These are phyloP conservation scores for Lampris megalopsis DNA, from an alignment of 2,113 vertebrate species.

Conservation along the genomic window DNA sequence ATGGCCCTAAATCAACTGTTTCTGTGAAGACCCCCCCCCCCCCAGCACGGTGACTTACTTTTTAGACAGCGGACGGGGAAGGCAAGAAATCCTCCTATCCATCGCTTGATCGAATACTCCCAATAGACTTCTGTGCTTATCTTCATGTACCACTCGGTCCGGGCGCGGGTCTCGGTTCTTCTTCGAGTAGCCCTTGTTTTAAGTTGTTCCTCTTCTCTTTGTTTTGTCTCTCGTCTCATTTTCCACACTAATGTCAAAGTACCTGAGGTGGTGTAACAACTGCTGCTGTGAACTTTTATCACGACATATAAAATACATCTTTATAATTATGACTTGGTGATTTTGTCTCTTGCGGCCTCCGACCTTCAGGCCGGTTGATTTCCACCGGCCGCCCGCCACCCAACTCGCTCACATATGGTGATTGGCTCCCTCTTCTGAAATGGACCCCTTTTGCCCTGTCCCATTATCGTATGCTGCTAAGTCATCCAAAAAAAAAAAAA, in stretches of 20 bases:
- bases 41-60: constrained; percentile 26
- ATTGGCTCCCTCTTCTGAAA: background rate
- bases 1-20: constrained; percentile 48
- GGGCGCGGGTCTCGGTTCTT: constrained; percentile 10
- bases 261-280: constrained; percentile 79
- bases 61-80: constrained; percentile 15
- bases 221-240: constrained; percentile 24
- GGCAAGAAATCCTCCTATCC: constrained; percentile 8
- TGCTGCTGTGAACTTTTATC: constrained; percentile 82
- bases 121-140: constrained; percentile 5
- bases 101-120: background rate
- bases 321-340: constrained; percentile 81
- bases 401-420: background rate
- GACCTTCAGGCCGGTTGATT: constrained; percentile 47
- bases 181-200: constrained; percentile 40
- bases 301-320: constrained; percentile 78
- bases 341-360: constrained; percentile 74
- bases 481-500: constrained; percentile 39
- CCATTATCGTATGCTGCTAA: constrained; percentile 65
- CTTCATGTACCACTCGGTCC: constrained; percentile 40
- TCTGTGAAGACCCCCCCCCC: constrained; percentile 48
- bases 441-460: constrained; percentile 28
- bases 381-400: background rate
- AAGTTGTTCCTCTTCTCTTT: constrained; percentile 22
- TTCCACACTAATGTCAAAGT: constrained; percentile 66